Evolutionary conservation across 2,797 vertebrate genomes (phyloP).

Genomic region (Oreochromis mossambicus): DNA sequence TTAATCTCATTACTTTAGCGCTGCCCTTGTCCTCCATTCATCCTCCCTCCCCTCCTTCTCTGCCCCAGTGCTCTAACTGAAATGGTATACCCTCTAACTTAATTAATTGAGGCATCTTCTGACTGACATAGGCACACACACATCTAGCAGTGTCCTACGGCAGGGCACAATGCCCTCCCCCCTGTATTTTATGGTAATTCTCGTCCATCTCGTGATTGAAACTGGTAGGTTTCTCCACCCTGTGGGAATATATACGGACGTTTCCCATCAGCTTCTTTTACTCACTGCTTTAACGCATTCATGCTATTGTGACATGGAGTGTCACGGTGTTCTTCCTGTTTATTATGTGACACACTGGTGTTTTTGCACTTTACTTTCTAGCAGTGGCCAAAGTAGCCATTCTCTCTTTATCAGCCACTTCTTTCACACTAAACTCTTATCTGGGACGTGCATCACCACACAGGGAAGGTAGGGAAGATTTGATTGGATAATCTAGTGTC

Average conservation of each 20-base stretch:
- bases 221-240: neutral
- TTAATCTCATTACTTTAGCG: slow-evolving; percentile 53
- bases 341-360: neutral
- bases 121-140: slow-evolving; percentile 1
- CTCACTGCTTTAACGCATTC: neutral
- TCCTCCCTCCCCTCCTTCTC: neutral
- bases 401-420: no score
- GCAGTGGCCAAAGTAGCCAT: neutral
- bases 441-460: neutral
- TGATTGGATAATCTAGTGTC: neutral
- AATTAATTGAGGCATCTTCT: slow-evolving; percentile 55
- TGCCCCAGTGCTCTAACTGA: slow-evolving; percentile 31
- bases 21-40: slow-evolving; percentile 3
- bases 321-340: neutral
- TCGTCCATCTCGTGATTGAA: slow-evolving; percentile 55
- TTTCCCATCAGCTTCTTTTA: slow-evolving; percentile 10
- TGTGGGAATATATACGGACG: slow-evolving; percentile 5
- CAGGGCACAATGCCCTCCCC: neutral
- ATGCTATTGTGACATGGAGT: accelerated
- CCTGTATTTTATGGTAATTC: slow-evolving; percentile 38
- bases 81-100: slow-evolving; percentile 55
- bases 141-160: neutral
- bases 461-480: neutral
- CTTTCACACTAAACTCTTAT: no score
- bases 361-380: neutral